A percentile compares a stretch with the other conserved stretches of the same genome.
phyloP scores from a whole-genome alignment of 2,888 invertebrate species.

The Amitus sp. region DNA sequence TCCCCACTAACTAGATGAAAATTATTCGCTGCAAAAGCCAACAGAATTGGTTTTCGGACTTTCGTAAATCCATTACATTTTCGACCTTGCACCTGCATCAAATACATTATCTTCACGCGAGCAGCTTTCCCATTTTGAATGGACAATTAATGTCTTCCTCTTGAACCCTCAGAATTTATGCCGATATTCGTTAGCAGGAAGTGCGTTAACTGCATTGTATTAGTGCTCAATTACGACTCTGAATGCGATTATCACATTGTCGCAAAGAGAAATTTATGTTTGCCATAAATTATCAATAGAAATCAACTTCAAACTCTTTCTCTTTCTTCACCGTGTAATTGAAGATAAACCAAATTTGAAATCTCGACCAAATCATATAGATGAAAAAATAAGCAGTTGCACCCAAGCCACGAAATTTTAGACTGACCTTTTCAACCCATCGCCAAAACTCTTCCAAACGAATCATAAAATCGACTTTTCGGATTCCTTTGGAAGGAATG shows the following conservation, averaged over 20 bases:
- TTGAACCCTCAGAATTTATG: conserved; percentile 4
- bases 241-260: background rate
- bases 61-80: background rate
- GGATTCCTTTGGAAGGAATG: too few species aligned
- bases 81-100: background rate
- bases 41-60: background rate
- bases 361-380: too few species aligned
- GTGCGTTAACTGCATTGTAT: conserved; percentile 5
- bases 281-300: too few species aligned
- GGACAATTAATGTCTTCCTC: conserved; percentile 9
- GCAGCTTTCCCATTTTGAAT: conserved; percentile 1
- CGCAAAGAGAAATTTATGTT: background rate
- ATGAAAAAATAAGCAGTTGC: too few species aligned
- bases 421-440: too few species aligned
- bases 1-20: too few species aligned
- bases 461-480: background rate
- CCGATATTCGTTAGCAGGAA: conserved; percentile 1
- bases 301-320: too few species aligned
- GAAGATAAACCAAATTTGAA: too few species aligned
- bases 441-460: too few species aligned
- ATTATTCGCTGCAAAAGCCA: too few species aligned
- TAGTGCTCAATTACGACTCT: background rate
- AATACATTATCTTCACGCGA: conserved; percentile 8
- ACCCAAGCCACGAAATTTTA: too few species aligned
- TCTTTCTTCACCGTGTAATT: too few species aligned